Conservation (phyloP, 1,140 invertebrate species). For the Zaprionus africanus region DNA sequence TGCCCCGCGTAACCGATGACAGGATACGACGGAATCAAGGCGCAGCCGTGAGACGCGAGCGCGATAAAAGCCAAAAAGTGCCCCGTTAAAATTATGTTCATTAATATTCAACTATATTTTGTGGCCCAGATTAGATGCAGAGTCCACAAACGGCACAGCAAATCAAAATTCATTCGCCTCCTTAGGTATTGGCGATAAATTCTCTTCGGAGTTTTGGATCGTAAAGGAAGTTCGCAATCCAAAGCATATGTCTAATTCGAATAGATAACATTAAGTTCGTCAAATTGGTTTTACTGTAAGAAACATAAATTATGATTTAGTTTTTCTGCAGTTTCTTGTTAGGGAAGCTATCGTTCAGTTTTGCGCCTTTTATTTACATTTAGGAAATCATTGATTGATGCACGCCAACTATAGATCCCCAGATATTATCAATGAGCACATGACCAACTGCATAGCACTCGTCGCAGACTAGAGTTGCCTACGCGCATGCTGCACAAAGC, state of each 20-base stretch:
- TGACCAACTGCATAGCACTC: neutral
- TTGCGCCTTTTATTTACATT: too few species aligned
- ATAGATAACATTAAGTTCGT: neutral
- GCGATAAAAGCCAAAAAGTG: slow-evolving; percentile 68
- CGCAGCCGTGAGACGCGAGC: slow-evolving; percentile 53
- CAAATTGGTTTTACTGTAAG: neutral
- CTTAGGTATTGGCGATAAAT: neutral
- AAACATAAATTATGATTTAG: too few species aligned
- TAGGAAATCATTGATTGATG: too few species aligned
- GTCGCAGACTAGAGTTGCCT: neutral
- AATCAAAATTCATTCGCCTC: neutral
- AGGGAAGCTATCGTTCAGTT: too few species aligned
- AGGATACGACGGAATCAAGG: slow-evolving; percentile 5
- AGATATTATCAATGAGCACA: neutral
- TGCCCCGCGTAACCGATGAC: slow-evolving; percentile 24
- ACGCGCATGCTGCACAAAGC: neutral
- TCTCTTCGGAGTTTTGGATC: neutral
- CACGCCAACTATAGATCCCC: neutral
- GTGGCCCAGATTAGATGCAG: slow-evolving; percentile 49
- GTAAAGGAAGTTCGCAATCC: neutral
- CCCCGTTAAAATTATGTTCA: slow-evolving; percentile 70
- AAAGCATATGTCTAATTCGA: neutral
- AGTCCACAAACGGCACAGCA: slow-evolving; percentile 16
- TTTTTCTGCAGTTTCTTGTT: too few species aligned
- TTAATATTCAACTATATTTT: slow-evolving; percentile 79